A percentile compares a stretch with the other conserved stretches of the same genome.
Evolutionary conservation across 2,888 invertebrate species (phyloP).

Genomic region (Macropis europaea): DNA sequence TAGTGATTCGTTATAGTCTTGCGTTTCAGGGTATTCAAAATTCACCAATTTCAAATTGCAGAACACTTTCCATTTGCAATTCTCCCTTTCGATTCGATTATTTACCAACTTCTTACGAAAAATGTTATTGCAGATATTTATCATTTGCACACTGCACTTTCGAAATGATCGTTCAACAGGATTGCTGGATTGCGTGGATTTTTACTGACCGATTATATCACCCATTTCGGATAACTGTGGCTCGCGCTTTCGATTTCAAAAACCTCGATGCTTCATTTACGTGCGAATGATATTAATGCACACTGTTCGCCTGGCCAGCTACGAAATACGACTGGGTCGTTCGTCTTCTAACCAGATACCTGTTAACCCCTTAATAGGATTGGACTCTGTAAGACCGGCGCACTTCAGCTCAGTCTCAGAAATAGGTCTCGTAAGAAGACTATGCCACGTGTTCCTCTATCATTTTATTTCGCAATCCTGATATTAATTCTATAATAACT

Average conservation of each 20-base stretch:
- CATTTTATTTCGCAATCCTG: constrained; percentile 28
- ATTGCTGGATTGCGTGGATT: neutral
- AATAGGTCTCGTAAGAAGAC: constrained; percentile 66
- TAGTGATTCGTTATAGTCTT: neutral
- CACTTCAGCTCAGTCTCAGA: constrained; percentile 62
- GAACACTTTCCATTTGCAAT: neutral
- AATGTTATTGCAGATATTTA: neutral
- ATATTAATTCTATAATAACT: constrained; percentile 33
- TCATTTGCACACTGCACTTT: constrained; percentile 6
- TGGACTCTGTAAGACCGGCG: constrained; percentile 71
- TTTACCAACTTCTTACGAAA: neutral
- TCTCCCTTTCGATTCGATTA: neutral
- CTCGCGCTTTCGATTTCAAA: constrained; percentile 26
- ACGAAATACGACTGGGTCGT: constrained; percentile 61
- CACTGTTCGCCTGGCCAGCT: constrained; percentile 49
- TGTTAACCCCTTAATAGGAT: constrained; percentile 77
- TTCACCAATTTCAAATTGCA: neutral
- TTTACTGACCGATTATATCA: constrained; percentile 65
- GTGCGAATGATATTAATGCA: constrained; percentile 20
- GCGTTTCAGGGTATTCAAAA: neutral
- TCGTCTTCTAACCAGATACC: constrained; percentile 73
- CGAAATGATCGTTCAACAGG: neutral
- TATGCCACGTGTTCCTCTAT: constrained; percentile 19
- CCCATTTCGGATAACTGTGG: constrained; percentile 48
- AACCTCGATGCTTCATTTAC: constrained; percentile 31